Evolutionary conservation across 2,113 vertebrate species (phyloP).

Genomic region (Pedetes capensis): DNA sequence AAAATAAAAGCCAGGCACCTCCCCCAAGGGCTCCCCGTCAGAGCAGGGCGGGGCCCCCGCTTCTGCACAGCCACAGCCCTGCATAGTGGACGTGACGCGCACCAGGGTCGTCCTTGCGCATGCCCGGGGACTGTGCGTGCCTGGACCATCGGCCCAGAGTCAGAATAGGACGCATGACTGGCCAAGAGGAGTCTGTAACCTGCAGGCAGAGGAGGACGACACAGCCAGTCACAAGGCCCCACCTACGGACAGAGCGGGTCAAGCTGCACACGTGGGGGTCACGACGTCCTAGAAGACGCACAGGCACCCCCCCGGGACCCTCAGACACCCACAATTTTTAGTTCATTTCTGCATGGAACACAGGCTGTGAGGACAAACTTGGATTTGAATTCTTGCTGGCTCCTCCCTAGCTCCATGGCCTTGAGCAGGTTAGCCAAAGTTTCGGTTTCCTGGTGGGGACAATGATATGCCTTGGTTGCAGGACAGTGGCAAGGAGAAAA

Average conservation of each 20-base stretch:
- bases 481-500: background rate
- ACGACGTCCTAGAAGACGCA: background rate
- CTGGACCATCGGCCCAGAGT: background rate
- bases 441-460: background rate
- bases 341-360: background rate
- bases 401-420: background rate
- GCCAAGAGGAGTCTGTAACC: no score
- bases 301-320: no score
- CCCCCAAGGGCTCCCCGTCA: background rate
- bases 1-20: background rate
- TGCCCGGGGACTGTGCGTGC: background rate
- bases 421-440: background rate
- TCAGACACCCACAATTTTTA: background rate
- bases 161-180: accelerated
- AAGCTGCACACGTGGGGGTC: no score
- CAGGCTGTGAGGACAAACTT: no score
- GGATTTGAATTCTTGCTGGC: background rate
- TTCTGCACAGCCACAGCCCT: background rate
- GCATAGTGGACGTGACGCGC: background rate
- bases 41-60: background rate
- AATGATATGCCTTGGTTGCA: accelerated
- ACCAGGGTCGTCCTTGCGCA: accelerated
- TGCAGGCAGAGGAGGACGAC: background rate
- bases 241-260: background rate
- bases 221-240: background rate